Percentiles rank a stretch among this genome's conserved stretches.
phyloP scores from a whole-genome alignment of 2,888 invertebrate genomes.

The Caenorhabditis sp. region DNA sequence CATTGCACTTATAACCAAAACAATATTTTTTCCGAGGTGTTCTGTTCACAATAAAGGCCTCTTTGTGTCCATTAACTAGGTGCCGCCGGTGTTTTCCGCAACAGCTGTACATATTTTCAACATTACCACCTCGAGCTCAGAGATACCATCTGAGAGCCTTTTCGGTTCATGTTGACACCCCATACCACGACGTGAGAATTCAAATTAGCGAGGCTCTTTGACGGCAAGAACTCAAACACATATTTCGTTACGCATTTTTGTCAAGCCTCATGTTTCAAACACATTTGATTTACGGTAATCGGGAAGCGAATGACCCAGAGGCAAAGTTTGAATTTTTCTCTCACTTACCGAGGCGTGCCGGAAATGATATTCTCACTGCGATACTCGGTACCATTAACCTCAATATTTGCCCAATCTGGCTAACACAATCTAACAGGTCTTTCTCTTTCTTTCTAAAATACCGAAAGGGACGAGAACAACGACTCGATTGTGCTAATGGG shows the following conservation, averaged over 20 bases:
- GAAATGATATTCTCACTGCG: slow-evolving; percentile 28
- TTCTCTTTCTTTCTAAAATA: slow-evolving; percentile 6
- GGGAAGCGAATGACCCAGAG: slow-evolving; percentile 8
- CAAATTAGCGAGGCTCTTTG: slow-evolving; percentile 19
- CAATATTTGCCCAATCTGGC: slow-evolving; percentile 41
- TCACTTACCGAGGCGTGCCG: slow-evolving; percentile 16
- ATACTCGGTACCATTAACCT: background rate
- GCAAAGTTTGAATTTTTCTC: slow-evolving; percentile 26
- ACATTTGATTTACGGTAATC: slow-evolving; percentile 26
- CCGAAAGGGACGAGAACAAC: slow-evolving; percentile 36
- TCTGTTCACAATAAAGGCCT: slow-evolving; percentile 11
- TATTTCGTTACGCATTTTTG: background rate
- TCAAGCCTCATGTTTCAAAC: slow-evolving; percentile 30
- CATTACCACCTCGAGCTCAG: slow-evolving; percentile 33
- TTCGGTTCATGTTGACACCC: background rate
- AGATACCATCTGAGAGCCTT: background rate
- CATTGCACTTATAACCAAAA: too few relatives aligned
- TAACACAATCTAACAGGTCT: slow-evolving; percentile 10
- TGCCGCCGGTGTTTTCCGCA: background rate
- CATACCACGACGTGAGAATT: background rate
- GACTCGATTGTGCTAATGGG: slow-evolving; percentile 47
- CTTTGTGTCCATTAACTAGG: slow-evolving; percentile 24
- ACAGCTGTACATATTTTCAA: slow-evolving; percentile 34
- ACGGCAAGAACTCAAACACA: slow-evolving; percentile 22
- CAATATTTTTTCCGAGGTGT: background rate